Evolutionary conservation across 2,888 invertebrate genomes (phyloP), one percentile per base, ranked within the genome.

Genomic region (Lymantria dispar): DNA sequence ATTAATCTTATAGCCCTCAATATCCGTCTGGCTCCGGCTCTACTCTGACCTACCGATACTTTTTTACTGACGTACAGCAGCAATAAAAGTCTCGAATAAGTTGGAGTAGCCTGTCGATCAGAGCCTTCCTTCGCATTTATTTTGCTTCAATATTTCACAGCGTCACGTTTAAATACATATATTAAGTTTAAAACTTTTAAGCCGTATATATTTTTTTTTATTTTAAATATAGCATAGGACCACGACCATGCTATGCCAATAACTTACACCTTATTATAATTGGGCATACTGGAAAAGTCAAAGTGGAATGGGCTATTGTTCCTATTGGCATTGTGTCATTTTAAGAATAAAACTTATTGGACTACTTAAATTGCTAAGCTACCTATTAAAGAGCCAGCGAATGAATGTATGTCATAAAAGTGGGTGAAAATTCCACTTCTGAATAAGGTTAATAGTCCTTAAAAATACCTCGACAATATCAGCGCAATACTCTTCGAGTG

Each of bases 81-180:
- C 65, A 70, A 74, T 75, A 74, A 78, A 76, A 72, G 68, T 70
- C 66, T 65, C 65, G 62, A 70, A 69, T 67, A 74, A 70, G 70
- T 72, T 69, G 49, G 61, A 60, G 54, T 61, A 52, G 48, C 52
- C 56, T 57, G 56, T 58, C 60, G 54, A 37, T 29, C 48, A 43
- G 36, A 13, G 55, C 57, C 30, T 49, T 56, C 51, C 55, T 56
- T 52, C 59, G 56, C 56, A 62, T 60, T 60, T 58, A 61, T 64
- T 55, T 61, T 45, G 48, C 47, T 62, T 64, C 56, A 60, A 65
- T 64, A 8, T 10, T 48, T 22, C 22, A 60, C 54, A 53, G 39
- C 12, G 40, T 12, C 22, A 38, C 45, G 48, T 61, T 61, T 38
- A 51, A 61, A 59, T 61, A 52, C 56, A 61, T 59, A 12, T 38